These are phyloP conservation scores for Chaetorhynchus papuensis DNA, from an alignment of 2,113 vertebrate species.

Conservation along the genomic window DNA sequence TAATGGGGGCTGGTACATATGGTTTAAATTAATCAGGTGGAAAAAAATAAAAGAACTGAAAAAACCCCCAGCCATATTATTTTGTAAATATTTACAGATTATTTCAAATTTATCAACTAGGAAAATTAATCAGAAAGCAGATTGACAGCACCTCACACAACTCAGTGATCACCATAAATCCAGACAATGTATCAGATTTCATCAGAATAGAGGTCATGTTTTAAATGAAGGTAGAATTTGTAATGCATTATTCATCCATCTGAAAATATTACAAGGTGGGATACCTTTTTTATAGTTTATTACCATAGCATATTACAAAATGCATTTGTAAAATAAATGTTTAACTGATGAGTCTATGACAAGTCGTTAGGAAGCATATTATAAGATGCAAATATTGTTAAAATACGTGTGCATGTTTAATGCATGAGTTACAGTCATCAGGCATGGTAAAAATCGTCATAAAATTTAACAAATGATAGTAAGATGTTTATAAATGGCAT, in stretches of 20 bases:
- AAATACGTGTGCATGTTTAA: conserved; percentile 73
- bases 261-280: conserved; percentile 61
- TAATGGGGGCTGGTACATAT: background rate
- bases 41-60: background rate
- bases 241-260: conserved; percentile 50
- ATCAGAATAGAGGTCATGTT: conserved; percentile 50
- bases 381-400: conserved; percentile 74
- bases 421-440: conserved; percentile 66
- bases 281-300: conserved; percentile 58
- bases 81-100: conserved; percentile 55
- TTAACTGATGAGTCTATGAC: conserved; percentile 53
- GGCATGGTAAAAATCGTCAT: conserved; percentile 49
- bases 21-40: background rate
- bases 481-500: conserved; percentile 68
- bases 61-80: background rate
- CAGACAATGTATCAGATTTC: conserved; percentile 42
- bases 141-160: conserved; percentile 8
- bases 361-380: conserved; percentile 64
- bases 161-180: conserved; percentile 8
- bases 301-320: conserved; percentile 58
- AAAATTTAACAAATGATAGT: conserved; percentile 68
- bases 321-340: conserved; percentile 64
- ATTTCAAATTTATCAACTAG: conserved; percentile 21
- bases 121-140: conserved; percentile 43
- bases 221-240: conserved; percentile 46